Evolutionary conservation across 2,888 invertebrate species (phyloP), one percentile per base, ranked within the genome.

Genomic region (Galeopsomyia nigrocyanea): DNA sequence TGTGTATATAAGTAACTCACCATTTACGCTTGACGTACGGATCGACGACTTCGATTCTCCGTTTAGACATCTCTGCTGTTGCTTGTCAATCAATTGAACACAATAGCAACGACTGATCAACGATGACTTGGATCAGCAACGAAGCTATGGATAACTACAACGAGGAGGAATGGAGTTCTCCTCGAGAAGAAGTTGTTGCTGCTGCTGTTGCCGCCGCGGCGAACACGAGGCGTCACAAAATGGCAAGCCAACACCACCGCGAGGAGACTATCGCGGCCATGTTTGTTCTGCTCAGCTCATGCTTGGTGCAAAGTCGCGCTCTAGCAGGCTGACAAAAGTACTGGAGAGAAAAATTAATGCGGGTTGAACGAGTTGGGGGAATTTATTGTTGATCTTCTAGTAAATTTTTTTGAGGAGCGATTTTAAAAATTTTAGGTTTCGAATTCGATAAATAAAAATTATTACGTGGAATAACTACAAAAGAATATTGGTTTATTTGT

Each of bases 21-120:
- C 92, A 89, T 88, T 91, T 92, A 87, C 92, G 90, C 87, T 92
- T 92, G 73, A 94, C 89, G 84, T 94, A 95, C 3, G 95, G 94
- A 83, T 95, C 95, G 82, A 93, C 90, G 76, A 95, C 93, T 89
- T 95, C 95, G 84, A 95, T 94, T 85, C 95, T 90, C 80, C 95
- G 89, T 87, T 95, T 95, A 58, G 95, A 94, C 95, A 95, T 93
- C 16, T 17, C 58, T 50, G 58, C 16, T 39, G 39, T 55, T 21
- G 47, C 50, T 68, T 50, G 47, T 68, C 46, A 60, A 22, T 60
- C 39, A 63, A 75, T 60, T n/a, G 9, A 47, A 19, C 49, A 50
- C 58, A 62, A 19, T 62, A 62, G 50, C 51, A 39, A 47, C 62
- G 46, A 31, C 17, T 67, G 58, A 62, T 21, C 58, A 64, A 68